These are phyloP conservation scores for western clawed frog (Xenopus tropicalis) DNA, from an alignment of 2,113 vertebrate genomes.

Conservation along the genomic window UCB_Xtro_10.0 CM004448.2:154122501-154123000, in stretches of 20 bases:
- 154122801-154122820: slow-evolving; percentile 31
- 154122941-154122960: slow-evolving; percentile 44
- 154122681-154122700: slow-evolving; percentile 31
- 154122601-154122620: slow-evolving; percentile 29
- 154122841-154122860: slow-evolving; percentile 41
- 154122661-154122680: not conserved
- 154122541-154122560: not conserved
- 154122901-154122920: slow-evolving; percentile 40
- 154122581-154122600: slow-evolving; percentile 20
- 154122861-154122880: slow-evolving; percentile 47
- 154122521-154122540: not conserved
- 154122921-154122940: slow-evolving; percentile 47
- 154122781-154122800: not conserved
- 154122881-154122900: slow-evolving; percentile 42
- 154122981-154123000: slow-evolving; percentile 24
- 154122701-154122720: not conserved
- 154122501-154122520: not conserved
- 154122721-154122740: not conserved
- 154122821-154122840: slow-evolving; percentile 16
- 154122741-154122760: not conserved
- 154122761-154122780: not conserved
- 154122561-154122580: slow-evolving; percentile 16
- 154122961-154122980: slow-evolving; percentile 5
- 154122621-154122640: not conserved
- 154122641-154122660: slow-evolving; percentile 17